phyloP scores from a whole-genome alignment of 2,888 invertebrate genomes.

The Hesperia comma region DNA sequence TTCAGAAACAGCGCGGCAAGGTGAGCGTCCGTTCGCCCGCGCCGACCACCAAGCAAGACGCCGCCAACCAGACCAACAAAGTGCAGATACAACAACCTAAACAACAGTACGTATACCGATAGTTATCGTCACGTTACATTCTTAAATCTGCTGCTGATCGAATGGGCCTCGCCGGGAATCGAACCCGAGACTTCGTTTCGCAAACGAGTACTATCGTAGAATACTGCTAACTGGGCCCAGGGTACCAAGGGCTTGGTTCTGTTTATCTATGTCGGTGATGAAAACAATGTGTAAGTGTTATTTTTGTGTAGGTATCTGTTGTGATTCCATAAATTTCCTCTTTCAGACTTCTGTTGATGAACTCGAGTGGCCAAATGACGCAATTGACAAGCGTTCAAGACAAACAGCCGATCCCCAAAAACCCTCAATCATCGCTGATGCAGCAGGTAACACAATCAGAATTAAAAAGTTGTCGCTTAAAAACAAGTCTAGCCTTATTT shows the following conservation, averaged over 20 bases:
- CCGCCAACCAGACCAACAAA: constrained; percentile 88
- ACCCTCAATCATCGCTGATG: constrained; percentile 68
- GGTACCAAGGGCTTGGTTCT: too few species aligned
- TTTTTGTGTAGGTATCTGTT: neutral
- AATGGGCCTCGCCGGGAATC: too few species aligned
- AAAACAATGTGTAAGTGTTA: too few species aligned
- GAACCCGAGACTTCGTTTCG: too few species aligned
- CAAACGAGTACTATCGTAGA: too few species aligned
- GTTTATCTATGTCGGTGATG: too few species aligned
- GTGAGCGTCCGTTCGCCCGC: constrained; percentile 86
- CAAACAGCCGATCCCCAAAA: constrained; percentile 82
- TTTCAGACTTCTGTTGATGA: constrained; percentile 83
- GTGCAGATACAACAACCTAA: constrained; percentile 77
- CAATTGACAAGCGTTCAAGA: constrained; percentile 78
- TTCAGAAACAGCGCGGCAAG: constrained; percentile 87
- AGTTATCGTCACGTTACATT: too few species aligned
- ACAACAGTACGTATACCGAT: constrained; percentile 63
- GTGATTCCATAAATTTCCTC: neutral
- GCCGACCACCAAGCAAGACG: constrained; percentile 87
- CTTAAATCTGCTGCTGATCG: too few species aligned
- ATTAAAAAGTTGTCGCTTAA: neutral
- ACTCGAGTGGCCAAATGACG: constrained; percentile 81
- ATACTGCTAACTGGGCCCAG: too few species aligned
- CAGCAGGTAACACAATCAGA: constrained; percentile 53
- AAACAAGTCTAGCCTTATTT: too few species aligned